These are phyloP conservation scores for Chaetogeoica ovagalla DNA, from an alignment of 2,888 invertebrate genomes.

Conservation along the genomic window DNA sequence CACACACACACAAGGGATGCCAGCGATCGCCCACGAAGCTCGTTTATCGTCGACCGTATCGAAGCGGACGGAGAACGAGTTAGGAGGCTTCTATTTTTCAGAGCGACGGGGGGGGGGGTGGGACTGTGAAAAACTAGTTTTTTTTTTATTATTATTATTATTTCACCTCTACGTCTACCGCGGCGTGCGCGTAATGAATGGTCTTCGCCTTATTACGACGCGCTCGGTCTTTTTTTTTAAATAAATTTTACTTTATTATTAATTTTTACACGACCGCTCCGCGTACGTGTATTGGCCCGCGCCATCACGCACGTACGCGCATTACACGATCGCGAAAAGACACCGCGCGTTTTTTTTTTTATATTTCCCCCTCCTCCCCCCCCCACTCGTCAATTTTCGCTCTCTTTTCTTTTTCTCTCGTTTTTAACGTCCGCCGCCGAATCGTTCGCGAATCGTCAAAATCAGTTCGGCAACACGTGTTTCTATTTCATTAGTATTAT, in stretches of 20 bases:
- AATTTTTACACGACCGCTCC: too few species aligned
- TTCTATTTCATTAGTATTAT: conserved; percentile 18
- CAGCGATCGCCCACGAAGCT: conserved; percentile 53
- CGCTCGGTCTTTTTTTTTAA: background rate
- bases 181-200: conserved; percentile 16
- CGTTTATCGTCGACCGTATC: conserved; percentile 51
- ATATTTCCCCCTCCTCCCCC: too few species aligned
- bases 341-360: too few species aligned
- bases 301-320: too few species aligned
- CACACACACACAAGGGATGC: conserved; percentile 37
- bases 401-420: too few species aligned
- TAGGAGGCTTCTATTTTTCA: conserved; percentile 45
- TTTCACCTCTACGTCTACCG: conserved; percentile 23
- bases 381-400: too few species aligned
- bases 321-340: too few species aligned
- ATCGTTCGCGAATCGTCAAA: too few species aligned
- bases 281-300: too few species aligned
- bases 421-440: too few species aligned
- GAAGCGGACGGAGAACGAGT: conserved; percentile 42
- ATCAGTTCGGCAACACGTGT: background rate
- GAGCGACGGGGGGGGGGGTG: conserved; percentile 18
- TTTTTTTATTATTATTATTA: conserved; percentile 26
- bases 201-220: conserved; percentile 32
- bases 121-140: conserved; percentile 41
- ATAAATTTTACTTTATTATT: background rate